phyloP scores from a whole-genome alignment of 2,113 vertebrate genomes.

The Anhinga rufa region DNA sequence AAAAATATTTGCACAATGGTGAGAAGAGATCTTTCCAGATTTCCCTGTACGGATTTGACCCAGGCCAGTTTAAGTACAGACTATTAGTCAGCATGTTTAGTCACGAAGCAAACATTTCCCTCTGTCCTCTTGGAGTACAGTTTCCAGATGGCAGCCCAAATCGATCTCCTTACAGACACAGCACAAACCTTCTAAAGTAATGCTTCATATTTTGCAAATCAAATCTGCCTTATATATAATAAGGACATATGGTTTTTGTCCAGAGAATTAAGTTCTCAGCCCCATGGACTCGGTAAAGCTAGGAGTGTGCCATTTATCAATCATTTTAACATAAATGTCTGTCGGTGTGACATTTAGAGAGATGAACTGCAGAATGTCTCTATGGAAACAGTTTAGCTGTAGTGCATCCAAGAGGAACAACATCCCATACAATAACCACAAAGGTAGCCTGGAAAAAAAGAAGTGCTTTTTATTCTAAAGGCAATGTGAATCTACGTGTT shows the following conservation, averaged over 20 bases:
- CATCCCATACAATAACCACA: background rate
- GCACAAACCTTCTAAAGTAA: background rate
- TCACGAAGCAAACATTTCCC: slow-evolving; percentile 26
- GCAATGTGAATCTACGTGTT: fast-evolving
- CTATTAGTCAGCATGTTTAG: slow-evolving; percentile 38
- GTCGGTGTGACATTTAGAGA: background rate
- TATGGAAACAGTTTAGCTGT: slow-evolving; percentile 50
- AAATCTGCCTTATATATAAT: background rate
- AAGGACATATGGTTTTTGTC: background rate
- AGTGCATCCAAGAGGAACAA: background rate
- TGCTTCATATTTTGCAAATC: background rate
- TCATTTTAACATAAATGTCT: slow-evolving; percentile 8
- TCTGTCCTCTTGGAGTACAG: background rate
- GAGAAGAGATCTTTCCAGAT: background rate
- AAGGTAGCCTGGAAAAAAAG: background rate
- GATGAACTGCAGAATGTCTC: slow-evolving; percentile 5
- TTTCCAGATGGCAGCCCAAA: slow-evolving; percentile 47
- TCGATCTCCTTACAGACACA: background rate
- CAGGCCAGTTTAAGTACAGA: background rate
- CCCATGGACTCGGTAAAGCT: background rate
- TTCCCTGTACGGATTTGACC: slow-evolving; percentile 31
- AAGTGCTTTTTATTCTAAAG: background rate
- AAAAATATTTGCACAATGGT: background rate
- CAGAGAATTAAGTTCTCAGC: background rate
- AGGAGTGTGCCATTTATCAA: background rate